Percentiles rank a stretch among this genome's conserved stretches.
Evolutionary conservation across 2,113 vertebrate species (phyloP).

Genomic region (Lota lota): DNA sequence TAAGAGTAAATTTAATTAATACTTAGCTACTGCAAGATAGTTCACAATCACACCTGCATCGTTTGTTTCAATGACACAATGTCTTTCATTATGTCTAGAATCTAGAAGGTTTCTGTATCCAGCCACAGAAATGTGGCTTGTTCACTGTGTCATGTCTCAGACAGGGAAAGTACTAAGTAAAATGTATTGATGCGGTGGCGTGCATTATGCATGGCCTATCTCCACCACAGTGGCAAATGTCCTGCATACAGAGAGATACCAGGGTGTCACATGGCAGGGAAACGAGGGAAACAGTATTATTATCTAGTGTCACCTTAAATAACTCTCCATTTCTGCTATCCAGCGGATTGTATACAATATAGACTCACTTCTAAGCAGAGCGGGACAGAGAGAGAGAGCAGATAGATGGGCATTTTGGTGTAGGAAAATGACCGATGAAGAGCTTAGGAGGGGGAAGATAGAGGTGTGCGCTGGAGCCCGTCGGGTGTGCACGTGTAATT

Average conservation of each 20-base stretch:
- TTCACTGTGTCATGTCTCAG: too few species aligned
- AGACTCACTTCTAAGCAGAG: constrained; percentile 31
- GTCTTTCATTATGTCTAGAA: too few species aligned
- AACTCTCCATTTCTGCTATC: constrained; percentile 14
- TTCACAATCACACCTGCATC: too few species aligned
- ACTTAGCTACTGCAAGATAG: too few species aligned
- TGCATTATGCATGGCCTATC: constrained; percentile 30
- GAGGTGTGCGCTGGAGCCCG: constrained; percentile 14
- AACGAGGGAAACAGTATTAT: constrained; percentile 8
- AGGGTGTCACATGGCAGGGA: constrained; percentile 4
- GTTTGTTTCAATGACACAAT: too few species aligned
- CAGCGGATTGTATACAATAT: constrained; percentile 38
- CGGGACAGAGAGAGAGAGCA: background rate
- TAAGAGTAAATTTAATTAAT: too few species aligned
- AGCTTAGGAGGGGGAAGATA: too few species aligned
- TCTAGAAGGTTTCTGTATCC: too few species aligned
- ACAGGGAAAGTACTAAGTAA: background rate
- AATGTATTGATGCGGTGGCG: background rate
- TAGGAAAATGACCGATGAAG: too few species aligned
- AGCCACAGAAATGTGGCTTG: too few species aligned
- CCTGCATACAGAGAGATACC: background rate
- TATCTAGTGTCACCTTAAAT: constrained; percentile 50
- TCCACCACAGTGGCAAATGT: constrained; percentile 4
- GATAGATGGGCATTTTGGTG: too few species aligned
- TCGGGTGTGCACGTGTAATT: constrained; percentile 39